Evolutionary conservation across 2,113 vertebrate genomes (phyloP), one percentile per base, ranked within the genome.

Genomic region (Grammomys surdaster): DNA sequence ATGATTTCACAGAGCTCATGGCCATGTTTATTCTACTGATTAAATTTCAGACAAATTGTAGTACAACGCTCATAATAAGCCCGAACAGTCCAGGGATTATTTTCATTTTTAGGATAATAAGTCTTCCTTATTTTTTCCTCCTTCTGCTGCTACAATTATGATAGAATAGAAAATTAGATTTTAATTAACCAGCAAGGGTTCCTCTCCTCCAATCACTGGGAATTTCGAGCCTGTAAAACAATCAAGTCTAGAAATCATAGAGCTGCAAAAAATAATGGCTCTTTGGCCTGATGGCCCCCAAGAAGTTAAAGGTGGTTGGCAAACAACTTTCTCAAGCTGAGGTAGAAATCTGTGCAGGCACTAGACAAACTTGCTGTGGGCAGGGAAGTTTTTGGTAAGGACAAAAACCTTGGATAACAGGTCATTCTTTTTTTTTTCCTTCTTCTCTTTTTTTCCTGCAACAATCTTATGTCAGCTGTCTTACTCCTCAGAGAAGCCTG

Each of bases 101-200:
- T 98, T 98, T 98, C 97, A 98, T 97, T 98, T 97, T 98, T 98
- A 95, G 96, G 98, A 98, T 98, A 98, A 98, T 97, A 98, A 97
- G 88, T 95, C 91, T 96, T 93, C 80, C 65, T 60, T 95, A 95
- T 94, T 73, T 67, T 65, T 65, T 11, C 9, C 5, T 69, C n/a
- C 33, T 46, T 96, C 93, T 98, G 86, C 95, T 97, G 82, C 89
- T 96, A 93, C 98, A 98, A 97, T 98, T 98, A 98, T 96, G 90
- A 98, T 95, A 97, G 92, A 97, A 96, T 84, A 96, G 97, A 97
- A 98, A 98, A 98, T 98, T 98, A 98, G 96, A 96, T 98, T 98
- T 98, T 98, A 98, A 98, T 98, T 98, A 98, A 98, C 97, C 97
- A 98, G 97, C 92, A 97, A 93, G 97, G 73, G 96, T 97, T 95